phyloP scores from a whole-genome alignment of 2,113 vertebrate genomes.

The Promerops cafer region DNA sequence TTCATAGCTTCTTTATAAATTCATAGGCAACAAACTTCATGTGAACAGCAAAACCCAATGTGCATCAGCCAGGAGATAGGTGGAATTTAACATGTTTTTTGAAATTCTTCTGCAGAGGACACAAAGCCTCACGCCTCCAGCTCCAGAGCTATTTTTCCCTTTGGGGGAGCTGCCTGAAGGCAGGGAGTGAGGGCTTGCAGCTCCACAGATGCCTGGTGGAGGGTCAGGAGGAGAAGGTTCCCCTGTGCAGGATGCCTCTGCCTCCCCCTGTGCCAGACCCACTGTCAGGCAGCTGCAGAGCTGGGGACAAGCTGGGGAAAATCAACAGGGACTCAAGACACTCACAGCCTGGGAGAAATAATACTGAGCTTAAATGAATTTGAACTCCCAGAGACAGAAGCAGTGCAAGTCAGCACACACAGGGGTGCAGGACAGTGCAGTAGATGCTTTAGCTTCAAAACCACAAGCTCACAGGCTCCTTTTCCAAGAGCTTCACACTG shows the following conservation, averaged over 20 bases:
- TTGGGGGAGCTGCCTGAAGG: not conserved
- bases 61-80: not conserved
- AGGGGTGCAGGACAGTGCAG: not conserved
- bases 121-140: not conserved
- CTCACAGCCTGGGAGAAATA: not conserved
- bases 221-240: not conserved
- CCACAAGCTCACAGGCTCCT: not conserved
- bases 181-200: not conserved
- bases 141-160: not conserved
- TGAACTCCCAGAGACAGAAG: not conserved
- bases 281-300: not conserved
- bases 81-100: not conserved
- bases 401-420: not conserved
- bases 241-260: not conserved
- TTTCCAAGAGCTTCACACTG: not conserved
- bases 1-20: not conserved
- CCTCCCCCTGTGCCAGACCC: not conserved
- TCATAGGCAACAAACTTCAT: not conserved
- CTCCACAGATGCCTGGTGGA: not conserved
- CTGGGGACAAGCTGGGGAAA: not conserved
- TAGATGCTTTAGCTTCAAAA: not conserved
- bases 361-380: not conserved
- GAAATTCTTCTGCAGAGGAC: not conserved
- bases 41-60: not conserved
- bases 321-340: not conserved